A percentile compares a stretch with the other conserved stretches of the same genome.
These are phyloP conservation scores for Platynereis dumerilii DNA, from an alignment of 2,888 invertebrate species.

Conservation along the genomic window DNA sequence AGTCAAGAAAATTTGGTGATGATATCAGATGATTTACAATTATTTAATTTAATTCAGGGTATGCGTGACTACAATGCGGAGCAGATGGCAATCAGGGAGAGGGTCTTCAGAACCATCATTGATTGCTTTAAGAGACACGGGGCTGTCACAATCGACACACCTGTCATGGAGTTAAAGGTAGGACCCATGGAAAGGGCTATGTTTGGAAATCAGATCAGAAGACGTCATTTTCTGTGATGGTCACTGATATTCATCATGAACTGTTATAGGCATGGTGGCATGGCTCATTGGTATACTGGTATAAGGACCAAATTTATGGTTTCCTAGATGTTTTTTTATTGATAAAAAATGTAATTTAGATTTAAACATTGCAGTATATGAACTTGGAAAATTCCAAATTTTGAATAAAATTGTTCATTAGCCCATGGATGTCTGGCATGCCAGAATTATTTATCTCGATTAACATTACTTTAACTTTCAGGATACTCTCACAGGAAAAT, in stretches of 20 bases:
- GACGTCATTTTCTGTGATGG: too few species aligned
- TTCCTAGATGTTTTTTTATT: too few species aligned
- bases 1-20: too few species aligned
- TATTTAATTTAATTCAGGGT: too few species aligned
- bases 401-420: background rate
- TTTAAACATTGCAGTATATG: slow-evolving; percentile 5
- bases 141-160: slow-evolving; percentile 97
- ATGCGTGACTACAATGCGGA: slow-evolving; percentile 93
- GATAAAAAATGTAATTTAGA: slow-evolving; percentile 8
- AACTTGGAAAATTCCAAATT: background rate
- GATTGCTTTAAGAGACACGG: slow-evolving; percentile 94
- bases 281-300: too few species aligned
- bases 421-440: too few species aligned
- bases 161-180: slow-evolving; percentile 95
- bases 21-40: too few species aligned
- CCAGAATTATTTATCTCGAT: too few species aligned
- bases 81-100: slow-evolving; percentile 90
- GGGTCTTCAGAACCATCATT: slow-evolving; percentile 82
- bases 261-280: too few species aligned
- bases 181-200: slow-evolving; percentile 10
- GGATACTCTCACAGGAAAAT: slow-evolving; percentile 98
- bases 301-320: too few species aligned
- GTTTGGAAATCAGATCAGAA: too few species aligned
- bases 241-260: too few species aligned
- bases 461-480: slow-evolving; percentile 63